A percentile compares a stretch with the other conserved stretches of the same genome.
Conservation (phyloP, 2,888 invertebrate species). For the Leucophora obtusa region DNA sequence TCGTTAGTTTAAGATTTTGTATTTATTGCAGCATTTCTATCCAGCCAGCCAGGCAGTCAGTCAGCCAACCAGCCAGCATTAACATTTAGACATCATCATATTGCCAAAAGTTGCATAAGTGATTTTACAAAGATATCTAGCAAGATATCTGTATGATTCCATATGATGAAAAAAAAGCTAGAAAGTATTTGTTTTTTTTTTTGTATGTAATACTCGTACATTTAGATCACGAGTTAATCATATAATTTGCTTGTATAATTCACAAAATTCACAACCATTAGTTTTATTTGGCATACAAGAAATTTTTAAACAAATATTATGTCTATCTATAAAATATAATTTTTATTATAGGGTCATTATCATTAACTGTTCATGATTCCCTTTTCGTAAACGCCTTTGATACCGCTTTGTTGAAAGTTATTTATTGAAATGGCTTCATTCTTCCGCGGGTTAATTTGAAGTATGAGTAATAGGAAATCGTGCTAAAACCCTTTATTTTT, state of each 20-base stretch:
- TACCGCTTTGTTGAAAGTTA: background rate
- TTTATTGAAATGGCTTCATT: constrained; percentile 6
- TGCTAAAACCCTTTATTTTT: constrained; percentile 8
- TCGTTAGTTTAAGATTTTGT: background rate
- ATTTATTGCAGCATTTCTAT: constrained; percentile 19
- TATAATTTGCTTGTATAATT: background rate
- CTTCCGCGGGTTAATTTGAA: background rate
- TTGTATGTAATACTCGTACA: background rate
- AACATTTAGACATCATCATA: constrained; percentile 24
- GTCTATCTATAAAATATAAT: constrained; percentile 19
- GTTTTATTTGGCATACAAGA: background rate
- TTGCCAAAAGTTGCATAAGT: constrained; percentile 45
- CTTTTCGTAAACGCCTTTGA: constrained; percentile 4
- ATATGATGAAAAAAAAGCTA: constrained; percentile 18
- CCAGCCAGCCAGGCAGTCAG: background rate
- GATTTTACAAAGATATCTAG: constrained; percentile 13
- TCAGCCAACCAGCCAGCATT: background rate
- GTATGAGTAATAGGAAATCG: constrained; percentile 15
- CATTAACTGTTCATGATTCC: constrained; percentile 16
- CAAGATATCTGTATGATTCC: background rate
- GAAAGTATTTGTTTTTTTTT: background rate
- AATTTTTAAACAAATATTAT: constrained; percentile 2
- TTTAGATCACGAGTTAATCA: constrained; percentile 52
- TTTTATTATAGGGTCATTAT: constrained; percentile 36
- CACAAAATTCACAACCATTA: background rate